Evolutionary conservation across 1,140 invertebrate genomes (phyloP).

Genomic region (Palaemon carinicauda): DNA sequence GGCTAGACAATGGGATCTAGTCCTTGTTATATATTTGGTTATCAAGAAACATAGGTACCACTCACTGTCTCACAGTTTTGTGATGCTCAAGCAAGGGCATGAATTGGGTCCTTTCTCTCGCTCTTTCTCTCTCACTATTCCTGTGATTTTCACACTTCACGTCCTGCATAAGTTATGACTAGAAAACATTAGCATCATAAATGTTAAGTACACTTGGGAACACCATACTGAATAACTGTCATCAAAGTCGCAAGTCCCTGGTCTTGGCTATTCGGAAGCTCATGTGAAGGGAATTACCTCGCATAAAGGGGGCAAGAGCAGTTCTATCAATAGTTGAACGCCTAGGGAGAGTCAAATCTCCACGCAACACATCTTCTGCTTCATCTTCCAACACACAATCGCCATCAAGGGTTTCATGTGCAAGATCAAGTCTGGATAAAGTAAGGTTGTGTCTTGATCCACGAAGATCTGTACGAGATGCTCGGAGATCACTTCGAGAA

Average conservation of each 20-base stretch:
- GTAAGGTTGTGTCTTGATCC: conserved; percentile 50
- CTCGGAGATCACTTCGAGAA: conserved; percentile 3
- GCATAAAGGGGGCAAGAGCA: conserved; percentile 47
- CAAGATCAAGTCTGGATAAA: conserved; percentile 54
- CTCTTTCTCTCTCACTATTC: not conserved
- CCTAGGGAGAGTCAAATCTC: conserved; percentile 55
- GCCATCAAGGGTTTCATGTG: conserved; percentile 53
- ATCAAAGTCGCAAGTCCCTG: conserved; percentile 49
- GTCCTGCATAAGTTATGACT: conserved; percentile 53
- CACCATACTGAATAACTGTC: not conserved
- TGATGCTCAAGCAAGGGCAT: not conserved
- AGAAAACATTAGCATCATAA: conserved; percentile 53
- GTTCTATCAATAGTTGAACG: conserved; percentile 34
- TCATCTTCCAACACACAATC: conserved; percentile 50
- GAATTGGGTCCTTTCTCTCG: not conserved
- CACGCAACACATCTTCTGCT: conserved; percentile 37
- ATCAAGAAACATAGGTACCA: not conserved
- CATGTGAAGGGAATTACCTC: conserved; percentile 58
- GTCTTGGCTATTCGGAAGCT: conserved; percentile 55
- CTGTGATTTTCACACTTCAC: conserved; percentile 15
- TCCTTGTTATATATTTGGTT: not conserved
- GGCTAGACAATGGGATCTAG: conserved; percentile 7
- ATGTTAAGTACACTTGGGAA: conserved; percentile 40
- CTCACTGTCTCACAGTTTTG: not conserved
- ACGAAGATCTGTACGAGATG: conserved; percentile 16